A percentile compares a stretch with the other conserved stretches of the same genome.
Conservation (phyloP, 2,113 vertebrate species). For the Phalacrocorax pelagicus region DNA sequence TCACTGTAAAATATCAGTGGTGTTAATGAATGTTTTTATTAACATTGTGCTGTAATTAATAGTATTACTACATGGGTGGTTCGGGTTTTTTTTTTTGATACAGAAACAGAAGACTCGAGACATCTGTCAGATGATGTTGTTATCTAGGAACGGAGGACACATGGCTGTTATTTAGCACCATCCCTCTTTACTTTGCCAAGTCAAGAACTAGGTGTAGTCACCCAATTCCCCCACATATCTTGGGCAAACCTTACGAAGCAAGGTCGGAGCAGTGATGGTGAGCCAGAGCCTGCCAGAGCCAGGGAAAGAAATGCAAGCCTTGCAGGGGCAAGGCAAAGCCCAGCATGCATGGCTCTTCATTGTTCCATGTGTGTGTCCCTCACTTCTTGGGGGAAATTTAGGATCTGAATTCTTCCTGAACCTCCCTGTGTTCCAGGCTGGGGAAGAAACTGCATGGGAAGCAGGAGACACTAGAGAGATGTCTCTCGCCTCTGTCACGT, state of each 20-base stretch:
- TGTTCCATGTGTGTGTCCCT: not conserved
- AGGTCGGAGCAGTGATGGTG: not conserved
- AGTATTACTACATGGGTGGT: not conserved
- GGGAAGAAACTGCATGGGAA: not conserved
- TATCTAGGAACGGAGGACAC: not conserved
- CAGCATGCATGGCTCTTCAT: fast-evolving
- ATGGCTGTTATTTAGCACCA: not conserved
- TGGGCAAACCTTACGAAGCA: not conserved
- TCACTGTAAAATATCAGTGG: not conserved
- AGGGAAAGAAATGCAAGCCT: not conserved
- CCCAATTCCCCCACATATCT: not conserved
- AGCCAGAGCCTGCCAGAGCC: not conserved
- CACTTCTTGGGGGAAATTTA: not conserved
- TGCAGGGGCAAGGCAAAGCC: not conserved
- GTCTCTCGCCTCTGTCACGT: not conserved
- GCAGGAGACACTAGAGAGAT: not conserved
- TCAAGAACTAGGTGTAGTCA: not conserved
- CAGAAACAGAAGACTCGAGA: not conserved
- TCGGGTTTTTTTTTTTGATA: not conserved
- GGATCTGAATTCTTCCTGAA: not conserved
- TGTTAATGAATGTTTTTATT: not conserved
- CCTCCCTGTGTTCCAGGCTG: not conserved
- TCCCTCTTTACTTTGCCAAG: not conserved
- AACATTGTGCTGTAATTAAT: not conserved
- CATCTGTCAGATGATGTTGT: not conserved